Percentiles rank a stretch among this genome's conserved stretches.
phyloP scores from a whole-genome alignment of 2,113 vertebrate species.

The Tiliqua scincoides region DNA sequence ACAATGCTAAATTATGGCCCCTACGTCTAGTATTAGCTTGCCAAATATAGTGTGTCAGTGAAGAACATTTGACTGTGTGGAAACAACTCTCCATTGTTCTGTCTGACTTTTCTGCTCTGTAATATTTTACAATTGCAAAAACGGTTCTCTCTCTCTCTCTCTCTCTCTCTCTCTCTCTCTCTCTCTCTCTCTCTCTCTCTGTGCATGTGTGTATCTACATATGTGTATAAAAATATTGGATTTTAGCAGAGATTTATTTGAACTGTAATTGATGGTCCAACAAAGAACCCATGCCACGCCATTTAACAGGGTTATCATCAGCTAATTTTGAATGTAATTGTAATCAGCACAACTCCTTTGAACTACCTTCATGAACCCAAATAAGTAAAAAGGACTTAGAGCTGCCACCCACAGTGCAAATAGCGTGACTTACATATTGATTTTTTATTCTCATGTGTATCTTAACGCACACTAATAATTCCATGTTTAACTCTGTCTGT shows the following conservation, averaged over 20 bases:
- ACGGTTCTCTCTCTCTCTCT: too few species aligned
- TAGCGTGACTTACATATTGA: neutral
- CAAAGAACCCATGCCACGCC: conserved; percentile 49
- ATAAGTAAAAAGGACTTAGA: conserved; percentile 17
- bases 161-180: too few species aligned
- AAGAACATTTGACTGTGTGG: conserved; percentile 14
- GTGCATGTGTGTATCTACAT: neutral
- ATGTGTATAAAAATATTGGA: conserved; percentile 31
- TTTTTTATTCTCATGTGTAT: conserved; percentile 51
- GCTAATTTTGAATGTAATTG: conserved; percentile 62
- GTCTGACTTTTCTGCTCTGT: conserved; percentile 37
- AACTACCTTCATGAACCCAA: conserved; percentile 43
- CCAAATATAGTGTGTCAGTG: conserved; percentile 1
- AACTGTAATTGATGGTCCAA: conserved; percentile 59
- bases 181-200: too few species aligned
- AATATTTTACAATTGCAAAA: conserved; percentile 53
- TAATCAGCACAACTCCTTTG: conserved; percentile 44
- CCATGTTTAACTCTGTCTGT: too few species aligned
- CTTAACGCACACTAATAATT: conserved; percentile 32
- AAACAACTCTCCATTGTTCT: conserved; percentile 37
- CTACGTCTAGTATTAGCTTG: neutral
- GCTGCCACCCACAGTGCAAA: conserved; percentile 6
- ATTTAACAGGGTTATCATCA: conserved; percentile 57
- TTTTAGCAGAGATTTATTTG: conserved; percentile 50
- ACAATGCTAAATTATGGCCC: neutral